These are phyloP conservation scores for Drosophila funebris DNA, from an alignment of 1,140 invertebrate species.

Conservation along the genomic window DNA sequence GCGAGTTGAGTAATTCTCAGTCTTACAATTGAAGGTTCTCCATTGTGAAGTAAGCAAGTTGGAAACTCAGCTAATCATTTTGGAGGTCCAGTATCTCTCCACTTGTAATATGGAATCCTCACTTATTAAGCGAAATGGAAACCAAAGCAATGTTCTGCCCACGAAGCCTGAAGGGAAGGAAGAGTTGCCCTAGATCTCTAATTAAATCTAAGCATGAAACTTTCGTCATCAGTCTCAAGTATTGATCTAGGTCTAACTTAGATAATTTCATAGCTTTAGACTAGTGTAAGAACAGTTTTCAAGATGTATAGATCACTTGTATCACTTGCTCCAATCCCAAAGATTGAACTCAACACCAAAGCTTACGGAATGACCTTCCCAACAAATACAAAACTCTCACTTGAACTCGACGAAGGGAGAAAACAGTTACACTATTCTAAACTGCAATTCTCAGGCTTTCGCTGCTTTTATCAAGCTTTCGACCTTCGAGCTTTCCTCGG, in stretches of 20 bases:
- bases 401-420: too few species aligned
- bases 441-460: not conserved
- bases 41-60: slow-evolving; percentile 12
- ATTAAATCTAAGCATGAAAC: not conserved
- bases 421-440: too few species aligned
- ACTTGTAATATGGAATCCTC: not conserved
- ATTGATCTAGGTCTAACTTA: not conserved
- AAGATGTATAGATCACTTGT: not conserved
- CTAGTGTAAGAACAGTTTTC: too few species aligned
- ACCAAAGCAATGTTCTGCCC: not conserved
- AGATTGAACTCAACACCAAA: too few species aligned
- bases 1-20: slow-evolving; percentile 39
- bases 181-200: too few species aligned
- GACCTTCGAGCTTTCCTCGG: slow-evolving; percentile 26
- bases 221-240: not conserved
- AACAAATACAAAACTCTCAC: too few species aligned
- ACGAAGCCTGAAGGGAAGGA: too few species aligned
- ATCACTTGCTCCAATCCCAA: too few species aligned
- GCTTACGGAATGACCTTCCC: too few species aligned
- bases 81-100: not conserved
- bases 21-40: slow-evolving; percentile 52
- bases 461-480: slow-evolving; percentile 5
- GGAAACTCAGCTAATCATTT: slow-evolving; percentile 8
- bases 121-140: not conserved
- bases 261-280: not conserved